Evolutionary conservation across 2,113 vertebrate species (phyloP).

Genomic region (Nestor notabilis): DNA sequence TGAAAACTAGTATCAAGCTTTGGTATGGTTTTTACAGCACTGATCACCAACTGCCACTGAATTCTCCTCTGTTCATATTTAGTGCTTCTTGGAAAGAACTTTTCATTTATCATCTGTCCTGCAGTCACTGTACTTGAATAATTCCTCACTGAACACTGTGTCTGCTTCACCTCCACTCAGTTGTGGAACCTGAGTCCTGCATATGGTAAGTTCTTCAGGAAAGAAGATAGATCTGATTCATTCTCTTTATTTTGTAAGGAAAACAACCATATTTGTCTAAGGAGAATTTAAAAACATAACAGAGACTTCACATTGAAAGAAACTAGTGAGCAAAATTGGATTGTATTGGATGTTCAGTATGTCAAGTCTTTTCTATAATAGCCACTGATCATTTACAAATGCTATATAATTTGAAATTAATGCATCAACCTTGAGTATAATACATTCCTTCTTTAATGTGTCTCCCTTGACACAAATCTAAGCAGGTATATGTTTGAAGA

Average conservation of each 20-base stretch:
- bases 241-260: neutral
- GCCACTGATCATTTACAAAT: neutral
- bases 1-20: neutral
- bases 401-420: neutral
- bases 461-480: neutral
- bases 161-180: neutral
- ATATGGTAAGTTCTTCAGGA: neutral
- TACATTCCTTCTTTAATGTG: neutral
- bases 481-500: conserved; percentile 22
- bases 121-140: neutral
- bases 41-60: neutral
- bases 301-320: neutral
- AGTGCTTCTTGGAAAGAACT: neutral
- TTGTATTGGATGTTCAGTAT: neutral
- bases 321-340: neutral
- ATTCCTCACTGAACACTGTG: neutral
- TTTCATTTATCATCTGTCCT: neutral
- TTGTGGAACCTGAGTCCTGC: neutral
- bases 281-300: neutral
- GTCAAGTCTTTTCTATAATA: neutral
- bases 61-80: neutral
- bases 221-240: neutral
- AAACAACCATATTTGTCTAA: neutral
- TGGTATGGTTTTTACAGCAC: neutral
- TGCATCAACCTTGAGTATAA: neutral